Evolutionary conservation across 2,113 vertebrate genomes (phyloP).

Genomic region (Xiphorhynchus elegans): DNA sequence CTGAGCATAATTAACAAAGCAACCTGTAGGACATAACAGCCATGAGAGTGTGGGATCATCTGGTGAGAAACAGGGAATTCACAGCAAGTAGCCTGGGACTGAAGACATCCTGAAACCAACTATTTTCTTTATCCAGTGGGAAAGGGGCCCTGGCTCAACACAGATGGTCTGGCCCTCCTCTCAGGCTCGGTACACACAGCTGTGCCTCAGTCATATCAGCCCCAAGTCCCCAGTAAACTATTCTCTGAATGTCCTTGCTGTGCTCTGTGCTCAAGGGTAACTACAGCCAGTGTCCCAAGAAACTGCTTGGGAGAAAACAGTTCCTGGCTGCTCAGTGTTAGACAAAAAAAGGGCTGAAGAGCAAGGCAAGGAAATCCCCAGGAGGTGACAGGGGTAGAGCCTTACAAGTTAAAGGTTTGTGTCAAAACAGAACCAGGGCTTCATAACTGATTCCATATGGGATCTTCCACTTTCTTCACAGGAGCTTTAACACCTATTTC

Average conservation of each 20-base stretch:
- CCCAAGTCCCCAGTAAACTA: not conserved
- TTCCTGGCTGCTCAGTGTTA: not conserved
- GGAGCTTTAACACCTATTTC: not conserved
- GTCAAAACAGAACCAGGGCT: not conserved
- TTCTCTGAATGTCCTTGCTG: not conserved
- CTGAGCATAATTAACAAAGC: not conserved
- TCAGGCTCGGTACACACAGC: not conserved
- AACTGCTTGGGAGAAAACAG: not conserved
- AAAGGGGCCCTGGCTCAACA: not conserved
- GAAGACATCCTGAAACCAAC: not conserved
- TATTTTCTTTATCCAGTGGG: not conserved
- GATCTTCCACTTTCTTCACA: not conserved
- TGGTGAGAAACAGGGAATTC: not conserved
- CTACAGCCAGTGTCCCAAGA: not conserved
- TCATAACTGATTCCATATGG: not conserved
- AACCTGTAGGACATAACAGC: not conserved
- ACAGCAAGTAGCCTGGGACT: not conserved
- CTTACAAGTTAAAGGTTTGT: not conserved
- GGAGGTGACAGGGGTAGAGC: not conserved
- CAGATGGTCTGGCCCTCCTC: not conserved
- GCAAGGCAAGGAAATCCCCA: not conserved
- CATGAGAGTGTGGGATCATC: fast-evolving
- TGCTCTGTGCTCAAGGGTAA: not conserved
- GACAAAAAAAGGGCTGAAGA: not conserved
- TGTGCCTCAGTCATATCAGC: not conserved